Evolutionary conservation across 2,888 invertebrate genomes (phyloP), one percentile per base, ranked within the genome.

Genomic region (Agrenia bidenticulata): DNA sequence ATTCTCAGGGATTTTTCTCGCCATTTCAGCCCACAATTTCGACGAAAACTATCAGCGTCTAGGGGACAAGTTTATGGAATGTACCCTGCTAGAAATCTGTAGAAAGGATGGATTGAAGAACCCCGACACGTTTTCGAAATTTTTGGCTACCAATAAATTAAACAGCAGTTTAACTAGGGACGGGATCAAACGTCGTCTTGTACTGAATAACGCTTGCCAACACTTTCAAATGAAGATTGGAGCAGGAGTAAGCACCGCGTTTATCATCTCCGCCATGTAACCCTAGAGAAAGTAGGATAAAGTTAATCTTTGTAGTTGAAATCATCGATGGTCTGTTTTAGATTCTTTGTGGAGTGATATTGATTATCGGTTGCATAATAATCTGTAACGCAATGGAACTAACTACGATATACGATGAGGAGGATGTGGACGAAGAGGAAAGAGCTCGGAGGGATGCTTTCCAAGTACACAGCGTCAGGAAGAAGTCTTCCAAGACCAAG

Each of bases 331-430:
- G n/a, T n/a, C 17, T 45, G 5, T 21, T 9, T 45, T 15, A 45
- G 45, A 15, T 15, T 9, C 4, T 45, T 45, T 51, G 51, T 51
- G 51, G 51, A 23, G 21, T 51, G n/a, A 51, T 51, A 2, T 4
- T 51, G 45, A 45, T 45, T 15, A 4, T 55, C 0, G 41, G 62
- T 24, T 2, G 37, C 9, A 17, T 62, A 7, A 55, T 59, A 24
- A 59, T 66, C n/a, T 21, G 62, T 1, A 13, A 54, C 19, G 66
- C 66, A 1, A 62, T 66, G 62, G 66, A 66, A 9, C 58, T 66
- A n/a, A 61, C 58, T 1, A 62, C 66, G 37, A 62, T 58, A n/a
- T 66, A 66, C 26, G 59, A 66, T 45, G 57, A 66, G 23, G 62
- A 66, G 24, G 54, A 58, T 15, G 21, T 66, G 15, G 19, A 49